phyloP scores from a whole-genome alignment of 2,797 vertebrate species.

The Percopsis omiscomaycus region DNA sequence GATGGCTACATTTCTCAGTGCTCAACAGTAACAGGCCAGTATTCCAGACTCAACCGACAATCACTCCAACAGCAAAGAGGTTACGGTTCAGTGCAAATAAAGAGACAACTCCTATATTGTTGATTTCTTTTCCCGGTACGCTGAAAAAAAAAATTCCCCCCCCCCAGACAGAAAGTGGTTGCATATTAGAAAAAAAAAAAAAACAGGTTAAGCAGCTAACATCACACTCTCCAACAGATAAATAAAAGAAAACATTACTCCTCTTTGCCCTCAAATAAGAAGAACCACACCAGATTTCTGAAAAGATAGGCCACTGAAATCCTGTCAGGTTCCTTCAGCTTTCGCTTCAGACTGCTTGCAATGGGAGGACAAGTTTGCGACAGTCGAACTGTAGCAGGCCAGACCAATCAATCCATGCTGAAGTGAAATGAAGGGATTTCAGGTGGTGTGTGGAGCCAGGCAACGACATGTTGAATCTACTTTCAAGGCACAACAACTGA shows the following conservation, averaged over 20 bases:
- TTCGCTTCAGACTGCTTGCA: constrained; percentile 24
- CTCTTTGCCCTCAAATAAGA: constrained; percentile 67
- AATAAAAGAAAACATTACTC: constrained; percentile 81
- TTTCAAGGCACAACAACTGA: constrained; percentile 99
- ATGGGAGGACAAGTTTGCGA: constrained; percentile 8
- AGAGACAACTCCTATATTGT: constrained; percentile 61
- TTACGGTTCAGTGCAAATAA: constrained; percentile 98
- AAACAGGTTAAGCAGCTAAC: constrained; percentile 92
- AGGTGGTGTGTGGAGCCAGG: constrained; percentile 88
- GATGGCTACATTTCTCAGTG: constrained; percentile 61
- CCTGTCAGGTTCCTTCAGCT: constrained; percentile 42
- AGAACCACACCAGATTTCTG: constrained; percentile 64
- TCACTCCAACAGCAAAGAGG: constrained; percentile 83
- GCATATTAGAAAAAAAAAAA: constrained; percentile 98
- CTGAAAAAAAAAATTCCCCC: constrained; percentile 88
- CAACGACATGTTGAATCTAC: constrained; percentile 94
- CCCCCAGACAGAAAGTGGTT: constrained; percentile 96
- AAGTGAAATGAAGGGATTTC: constrained; percentile 49
- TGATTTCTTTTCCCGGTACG: constrained; percentile 81
- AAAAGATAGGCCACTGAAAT: constrained; percentile 63
- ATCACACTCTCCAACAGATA: constrained; percentile 83
- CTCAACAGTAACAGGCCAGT: constrained; percentile 86
- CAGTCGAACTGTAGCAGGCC: constrained; percentile 15
- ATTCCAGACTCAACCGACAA: constrained; percentile 85
- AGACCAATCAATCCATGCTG: constrained; percentile 9